Base-by-base conservation (phyloP, 2,888 invertebrate species). In the Scaptomyza polygonia region DNA sequence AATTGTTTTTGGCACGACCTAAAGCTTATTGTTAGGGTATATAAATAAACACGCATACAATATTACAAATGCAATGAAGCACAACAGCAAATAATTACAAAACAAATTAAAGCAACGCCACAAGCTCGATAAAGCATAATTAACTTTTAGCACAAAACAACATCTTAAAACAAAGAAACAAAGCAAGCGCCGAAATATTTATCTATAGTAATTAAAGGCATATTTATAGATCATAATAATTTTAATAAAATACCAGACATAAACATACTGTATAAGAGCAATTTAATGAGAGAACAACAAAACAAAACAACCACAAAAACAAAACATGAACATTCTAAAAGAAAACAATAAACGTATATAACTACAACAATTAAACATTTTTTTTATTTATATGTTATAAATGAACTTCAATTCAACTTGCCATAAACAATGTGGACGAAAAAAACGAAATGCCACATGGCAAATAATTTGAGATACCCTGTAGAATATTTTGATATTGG, bases 181-280 rank as follows among this genome's bases (percentile, higher is more conserved):
- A 71, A 76, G 59, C 85, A 88, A 84, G 81, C 86, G 84, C 86
- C 82, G 86, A 80, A 88, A 82, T 82, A 82, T 88, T 82, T 86
- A 82, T 82, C 82, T 82, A 72, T 88, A 82, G 86, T 86, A 76
- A 82, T 83, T 76, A 84, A 87, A 75, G 72, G 88, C 67, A 69
- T 79, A 78, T 79, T 73, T 83, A 86, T 83, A 86, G 84, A 77
- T 71, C 68, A 80, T 81, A 79, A 80, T 78, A 70, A 72, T 72
- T n/a, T n/a, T n/a, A 68, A 18, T 48, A 21, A 18, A 88, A 86
- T 77, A 88, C 78, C 67, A 84, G 70, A 80, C 71, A 77, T 67
- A 72, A 68, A 79, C 63, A 76, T 42, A 77, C 65, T 75, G 68
- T 79, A 42, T 81, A 88, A 81, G 88, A 76, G 76, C 88, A 70